Base-by-base conservation (phyloP, 2,113 vertebrate genomes). In the Casuarius casuarius region DNA sequence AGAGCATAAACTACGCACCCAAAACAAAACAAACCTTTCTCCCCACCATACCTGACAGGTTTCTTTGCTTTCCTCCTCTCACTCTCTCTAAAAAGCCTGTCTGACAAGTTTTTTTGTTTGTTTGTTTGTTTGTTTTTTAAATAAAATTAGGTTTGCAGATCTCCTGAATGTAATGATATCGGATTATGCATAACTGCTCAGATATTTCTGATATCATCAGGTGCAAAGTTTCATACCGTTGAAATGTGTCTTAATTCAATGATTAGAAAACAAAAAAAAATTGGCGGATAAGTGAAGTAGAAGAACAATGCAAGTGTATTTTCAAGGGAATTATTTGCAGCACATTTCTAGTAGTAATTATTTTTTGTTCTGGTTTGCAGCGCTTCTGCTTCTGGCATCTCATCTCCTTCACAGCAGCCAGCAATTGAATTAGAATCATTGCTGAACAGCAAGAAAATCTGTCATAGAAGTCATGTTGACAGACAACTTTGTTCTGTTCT, bases 331-430 rank as follows among this genome's bases (percentile, higher is more conserved):
- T 96, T 94, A 92, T 95, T 97, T 97, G 87, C 56, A 96, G 84
- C 82, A 92, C 79, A 94, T 95, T 97, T 94, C 97, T 96, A 96
- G 86, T 94, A 94, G 91, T 97, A 96, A 97, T 97, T 97, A 96
- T 97, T 97, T 97, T 96, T 94, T 95, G 94, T 95, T 96, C 96
- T 97, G 91, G 95, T 97, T 97, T 94, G 92, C 83, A 96, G 92
- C 74, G 29, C 92, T 96, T 94, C 97, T 95, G 96, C 95, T 97
- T 94, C 96, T 96, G 97, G 95, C 94, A 97, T 96, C 96, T 97
- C 96, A 97, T 97, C 95, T 97, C 95, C 80, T 97, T 97, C 97
- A 97, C 96, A 97, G 97, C 96, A 97, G 94, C 96, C 97, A 96
- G 91, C 95, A 96, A 96, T 94, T 97, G 97, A 97, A 97, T 97